Conservation (phyloP, 2,113 vertebrate species). For the Trinectes maculatus region DNA sequence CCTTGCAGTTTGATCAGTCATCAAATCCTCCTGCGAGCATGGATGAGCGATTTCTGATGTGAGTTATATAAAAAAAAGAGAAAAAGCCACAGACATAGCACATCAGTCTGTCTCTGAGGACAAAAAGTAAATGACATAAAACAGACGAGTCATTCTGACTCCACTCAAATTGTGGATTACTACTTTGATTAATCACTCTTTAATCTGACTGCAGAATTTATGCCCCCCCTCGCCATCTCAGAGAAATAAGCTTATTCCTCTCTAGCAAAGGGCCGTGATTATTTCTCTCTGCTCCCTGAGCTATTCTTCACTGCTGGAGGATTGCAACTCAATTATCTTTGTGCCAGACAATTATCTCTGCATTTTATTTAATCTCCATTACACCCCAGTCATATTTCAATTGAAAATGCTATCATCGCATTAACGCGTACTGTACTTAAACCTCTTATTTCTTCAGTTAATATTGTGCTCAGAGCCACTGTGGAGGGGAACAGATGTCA, state of each 20-base stretch:
- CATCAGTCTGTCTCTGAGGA: conserved; percentile 33
- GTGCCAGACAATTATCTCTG: conserved; percentile 92
- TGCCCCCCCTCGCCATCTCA: conserved; percentile 73
- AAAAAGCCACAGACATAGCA: conserved; percentile 30
- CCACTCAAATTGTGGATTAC: conserved; percentile 82
- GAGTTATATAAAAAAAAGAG: conserved; percentile 20
- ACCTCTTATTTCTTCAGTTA: conserved; percentile 88
- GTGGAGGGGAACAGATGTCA: conserved; percentile 89
- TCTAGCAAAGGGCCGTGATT: conserved; percentile 73
- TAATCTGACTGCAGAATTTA: conserved; percentile 84
- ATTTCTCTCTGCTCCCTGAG: conserved; percentile 77
- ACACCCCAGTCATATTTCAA: conserved; percentile 92
- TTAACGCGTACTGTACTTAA: conserved; percentile 89
- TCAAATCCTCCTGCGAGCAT: conserved; percentile 62
- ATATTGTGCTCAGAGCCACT: conserved; percentile 88
- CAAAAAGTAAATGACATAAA: conserved; percentile 80
- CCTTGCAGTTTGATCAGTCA: conserved; percentile 66
- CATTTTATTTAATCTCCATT: conserved; percentile 94
- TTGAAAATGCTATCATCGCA: conserved; percentile 88
- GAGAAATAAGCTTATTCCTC: conserved; percentile 80
- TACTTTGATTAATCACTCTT: conserved; percentile 85
- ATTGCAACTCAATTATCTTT: conserved; percentile 92
- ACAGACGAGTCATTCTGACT: conserved; percentile 78
- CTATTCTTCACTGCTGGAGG: conserved; percentile 82
- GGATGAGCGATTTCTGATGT: conserved; percentile 53